These are phyloP conservation scores for Cosmorhoe ocellata DNA, from an alignment of 2,888 invertebrate genomes.

Conservation along the genomic window DNA sequence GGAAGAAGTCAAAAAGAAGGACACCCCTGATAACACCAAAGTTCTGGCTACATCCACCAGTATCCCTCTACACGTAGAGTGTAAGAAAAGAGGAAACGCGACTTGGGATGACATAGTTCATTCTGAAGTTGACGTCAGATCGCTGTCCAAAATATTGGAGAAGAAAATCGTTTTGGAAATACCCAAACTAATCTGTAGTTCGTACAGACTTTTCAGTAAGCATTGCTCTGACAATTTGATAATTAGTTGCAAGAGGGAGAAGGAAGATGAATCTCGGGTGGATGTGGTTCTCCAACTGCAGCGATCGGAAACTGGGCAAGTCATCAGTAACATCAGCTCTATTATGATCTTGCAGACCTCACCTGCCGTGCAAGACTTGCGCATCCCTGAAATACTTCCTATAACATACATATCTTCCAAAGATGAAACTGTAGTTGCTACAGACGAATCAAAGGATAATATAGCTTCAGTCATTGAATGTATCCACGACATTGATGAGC, in stretches of 20 bases:
- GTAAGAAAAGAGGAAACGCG: conserved; percentile 43
- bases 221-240: conserved; percentile 55
- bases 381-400: conserved; percentile 28
- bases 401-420: conserved; percentile 30
- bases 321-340: conserved; percentile 60
- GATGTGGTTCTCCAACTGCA: conserved; percentile 62
- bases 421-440: conserved; percentile 1
- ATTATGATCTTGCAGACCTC: conserved; percentile 58
- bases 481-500: background rate
- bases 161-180: conserved; percentile 67
- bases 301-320: conserved; percentile 54
- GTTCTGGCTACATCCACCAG: conserved; percentile 58
- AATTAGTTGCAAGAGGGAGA: conserved; percentile 54
- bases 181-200: conserved; percentile 61
- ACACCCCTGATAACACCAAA: conserved; percentile 41
- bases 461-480: conserved; percentile 10
- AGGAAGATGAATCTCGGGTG: conserved; percentile 45
- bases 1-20: conserved; percentile 49
- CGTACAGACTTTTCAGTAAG: conserved; percentile 58
- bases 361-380: conserved; percentile 34
- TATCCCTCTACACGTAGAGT: conserved; percentile 58
- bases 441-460: conserved; percentile 6
- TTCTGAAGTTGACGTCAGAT: conserved; percentile 67
- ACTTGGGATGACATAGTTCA: conserved; percentile 66
- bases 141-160: conserved; percentile 65